Evolutionary conservation across 2,888 invertebrate species (phyloP), one percentile per base, ranked within the genome.

Genomic region (Crepidodera aurea): DNA sequence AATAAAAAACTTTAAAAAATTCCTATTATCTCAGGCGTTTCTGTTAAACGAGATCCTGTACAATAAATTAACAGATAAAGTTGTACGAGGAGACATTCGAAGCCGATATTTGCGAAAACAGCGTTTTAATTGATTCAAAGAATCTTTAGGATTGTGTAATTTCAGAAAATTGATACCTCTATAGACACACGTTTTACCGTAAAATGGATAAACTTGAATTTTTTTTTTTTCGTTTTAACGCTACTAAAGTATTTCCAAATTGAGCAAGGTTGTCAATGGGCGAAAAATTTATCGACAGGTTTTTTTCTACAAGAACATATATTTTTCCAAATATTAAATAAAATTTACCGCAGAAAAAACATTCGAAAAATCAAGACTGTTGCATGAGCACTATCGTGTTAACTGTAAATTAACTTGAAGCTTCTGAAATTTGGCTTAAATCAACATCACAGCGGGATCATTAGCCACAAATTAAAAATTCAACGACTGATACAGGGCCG

Each of bases 61-160:
- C 57, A 50, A 57, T 57, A 57, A 57, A 57, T 57, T 57, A 57
- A 50, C 48, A 39, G 57, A 57, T 57, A 57, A 57, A 57, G 57
- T 57, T 57, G 57, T 57, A 57, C 48, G 32, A 34, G 48, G 8
- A 48, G 57, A 54, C 42, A 44, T 54, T 10, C 54, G 54, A 54
- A 25, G 44, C 39, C 39, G 57, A 57, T 57, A 57, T 57, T 57
- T 57, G 57, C 57, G 48, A 57, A 57, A 57, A 57, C 50, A 48
- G 18, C 57, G 46, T 57, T 57, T 57, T 57, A 57, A 57, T 57
- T 57, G 57, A 57, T 57, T 57, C 57, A 57, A 57, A 57, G 57
- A 57, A 57, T 57, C 48, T 57, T 57, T 39, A 27, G 57, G 57
- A 57, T 57, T 57, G 57, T 50, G 57, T 57, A 57, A 57, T 57